Percentiles rank a stretch among this genome's conserved stretches.
Evolutionary conservation across 2,113 vertebrate genomes (phyloP).

Genomic region (Vulpes ferrilata): DNA sequence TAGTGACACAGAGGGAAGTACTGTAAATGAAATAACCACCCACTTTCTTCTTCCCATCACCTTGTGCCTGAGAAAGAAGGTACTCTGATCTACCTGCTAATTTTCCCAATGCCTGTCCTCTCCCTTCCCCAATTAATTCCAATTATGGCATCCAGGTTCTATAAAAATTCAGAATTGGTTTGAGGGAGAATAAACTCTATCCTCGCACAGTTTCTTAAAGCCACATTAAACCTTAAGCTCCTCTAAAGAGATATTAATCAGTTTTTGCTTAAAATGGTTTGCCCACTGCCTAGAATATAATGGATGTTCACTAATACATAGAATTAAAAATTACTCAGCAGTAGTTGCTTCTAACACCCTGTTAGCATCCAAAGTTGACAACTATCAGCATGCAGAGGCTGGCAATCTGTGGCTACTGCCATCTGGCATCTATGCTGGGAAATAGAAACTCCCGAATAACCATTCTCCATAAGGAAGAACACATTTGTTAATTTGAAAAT

Average conservation of each 20-base stretch:
- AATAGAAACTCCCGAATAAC: conserved; percentile 68
- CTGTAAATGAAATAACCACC: conserved; percentile 15
- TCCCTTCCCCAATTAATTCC: background rate
- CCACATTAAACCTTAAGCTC: background rate
- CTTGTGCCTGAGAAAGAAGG: background rate
- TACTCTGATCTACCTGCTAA: background rate
- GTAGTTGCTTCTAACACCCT: conserved; percentile 30
- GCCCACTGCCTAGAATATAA: background rate
- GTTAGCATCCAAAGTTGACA: conserved; percentile 60
- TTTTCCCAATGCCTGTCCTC: background rate
- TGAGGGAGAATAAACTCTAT: background rate
- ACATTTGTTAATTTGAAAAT: conserved; percentile 42
- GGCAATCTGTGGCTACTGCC: conserved; percentile 62
- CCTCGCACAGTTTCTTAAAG: background rate
- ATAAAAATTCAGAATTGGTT: background rate
- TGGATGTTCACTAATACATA: background rate
- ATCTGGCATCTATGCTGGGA: conserved; percentile 71
- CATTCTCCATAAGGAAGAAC: conserved; percentile 53
- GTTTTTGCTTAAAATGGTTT: background rate
- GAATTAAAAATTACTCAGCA: conserved; percentile 45
- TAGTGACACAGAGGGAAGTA: background rate
- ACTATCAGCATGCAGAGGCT: conserved; percentile 49
- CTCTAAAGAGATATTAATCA: background rate
- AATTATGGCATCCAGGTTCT: background rate
- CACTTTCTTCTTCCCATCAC: background rate